These are phyloP conservation scores for Muscicapa striata DNA, from an alignment of 2,797 vertebrate species.

Conservation along the genomic window DNA sequence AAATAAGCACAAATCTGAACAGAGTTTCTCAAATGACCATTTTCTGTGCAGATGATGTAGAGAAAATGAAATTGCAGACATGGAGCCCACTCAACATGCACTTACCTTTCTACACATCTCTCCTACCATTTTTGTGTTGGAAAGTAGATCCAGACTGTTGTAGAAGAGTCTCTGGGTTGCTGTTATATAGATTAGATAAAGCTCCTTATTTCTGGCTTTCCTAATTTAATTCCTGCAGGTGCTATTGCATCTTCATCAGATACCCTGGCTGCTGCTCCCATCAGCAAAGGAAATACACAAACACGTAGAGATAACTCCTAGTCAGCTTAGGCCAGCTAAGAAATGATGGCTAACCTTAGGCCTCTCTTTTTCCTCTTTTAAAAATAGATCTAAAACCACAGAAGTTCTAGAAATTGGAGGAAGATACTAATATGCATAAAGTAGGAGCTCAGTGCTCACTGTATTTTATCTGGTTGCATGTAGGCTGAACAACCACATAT, in stretches of 20 bases:
- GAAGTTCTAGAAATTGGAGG: neutral
- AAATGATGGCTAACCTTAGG: neutral
- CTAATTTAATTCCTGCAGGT: neutral
- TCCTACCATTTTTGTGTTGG: neutral
- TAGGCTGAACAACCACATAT: neutral
- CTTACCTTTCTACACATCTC: neutral
- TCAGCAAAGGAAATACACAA: neutral
- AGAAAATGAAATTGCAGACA: neutral
- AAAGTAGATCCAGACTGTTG: neutral
- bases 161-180: neutral
- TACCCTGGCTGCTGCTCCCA: neutral
- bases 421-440: neutral
- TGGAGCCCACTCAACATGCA: neutral
- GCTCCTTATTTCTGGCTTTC: neutral
- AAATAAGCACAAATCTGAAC: constrained; percentile 2
- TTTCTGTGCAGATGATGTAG: neutral
- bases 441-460: neutral
- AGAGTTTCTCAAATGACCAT: neutral
- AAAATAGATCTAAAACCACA: neutral
- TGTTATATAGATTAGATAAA: neutral
- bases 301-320: neutral
- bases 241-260: neutral
- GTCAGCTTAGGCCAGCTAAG: neutral
- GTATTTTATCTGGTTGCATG: neutral
- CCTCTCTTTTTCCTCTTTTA: neutral